These are phyloP conservation scores for Grapholita molesta DNA, from an alignment of 1,140 invertebrate species.

Conservation along the genomic window DNA sequence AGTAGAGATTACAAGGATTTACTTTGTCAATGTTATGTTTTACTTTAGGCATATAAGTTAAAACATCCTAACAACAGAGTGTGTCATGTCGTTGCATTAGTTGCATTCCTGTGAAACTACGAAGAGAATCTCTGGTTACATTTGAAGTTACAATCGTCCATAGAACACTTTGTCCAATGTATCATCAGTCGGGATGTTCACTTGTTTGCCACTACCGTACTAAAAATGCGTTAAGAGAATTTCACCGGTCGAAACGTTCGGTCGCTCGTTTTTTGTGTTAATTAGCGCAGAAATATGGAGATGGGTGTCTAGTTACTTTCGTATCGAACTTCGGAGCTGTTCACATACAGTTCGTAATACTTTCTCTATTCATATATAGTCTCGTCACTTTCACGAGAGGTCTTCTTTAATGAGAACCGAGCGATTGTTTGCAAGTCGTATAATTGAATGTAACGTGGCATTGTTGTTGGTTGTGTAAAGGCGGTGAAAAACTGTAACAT, in stretches of 20 bases:
- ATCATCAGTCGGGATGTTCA: no score
- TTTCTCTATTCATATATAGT: conserved; percentile 67
- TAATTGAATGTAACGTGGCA: conserved; percentile 36
- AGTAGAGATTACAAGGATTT: no score
- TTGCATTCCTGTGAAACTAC: no score
- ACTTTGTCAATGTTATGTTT: no score
- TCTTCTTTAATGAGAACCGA: conserved; percentile 49
- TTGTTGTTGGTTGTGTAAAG: conserved; percentile 33
- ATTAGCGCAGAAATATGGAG: conserved; percentile 38
- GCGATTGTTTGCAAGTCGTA: conserved; percentile 46
- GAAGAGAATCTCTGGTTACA: no score
- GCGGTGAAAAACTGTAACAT: conserved; percentile 12
- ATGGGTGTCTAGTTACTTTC: conserved; percentile 41
- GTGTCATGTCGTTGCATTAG: no score
- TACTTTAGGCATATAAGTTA: no score
- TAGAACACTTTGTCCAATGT: no score
- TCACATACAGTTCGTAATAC: conserved; percentile 47
- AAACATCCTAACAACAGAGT: no score
- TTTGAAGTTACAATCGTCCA: no score
- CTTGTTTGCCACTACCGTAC: background rate
- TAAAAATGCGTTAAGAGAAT: background rate
- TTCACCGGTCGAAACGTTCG: background rate
- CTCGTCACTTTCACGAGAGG: conserved; percentile 57
- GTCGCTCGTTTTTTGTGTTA: conserved; percentile 15
- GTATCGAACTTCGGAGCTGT: conserved; percentile 26